These are phyloP conservation scores for Galleria mellonella DNA, from an alignment of 1,140 invertebrate species.

Conservation along the genomic window DNA sequence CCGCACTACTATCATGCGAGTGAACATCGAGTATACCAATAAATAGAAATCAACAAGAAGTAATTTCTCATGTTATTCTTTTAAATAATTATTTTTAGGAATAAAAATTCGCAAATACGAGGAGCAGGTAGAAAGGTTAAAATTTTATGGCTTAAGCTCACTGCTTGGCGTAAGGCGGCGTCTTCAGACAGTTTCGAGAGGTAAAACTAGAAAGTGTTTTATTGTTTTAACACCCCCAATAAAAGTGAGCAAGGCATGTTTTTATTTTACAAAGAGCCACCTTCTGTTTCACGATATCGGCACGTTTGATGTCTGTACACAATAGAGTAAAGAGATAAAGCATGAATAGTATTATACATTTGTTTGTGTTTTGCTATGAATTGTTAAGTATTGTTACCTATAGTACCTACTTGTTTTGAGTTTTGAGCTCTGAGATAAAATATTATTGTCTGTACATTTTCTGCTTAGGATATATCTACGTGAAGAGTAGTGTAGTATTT, in stretches of 20 bases:
- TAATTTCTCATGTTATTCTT: too few relatives aligned
- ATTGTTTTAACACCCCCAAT: conserved; percentile 45
- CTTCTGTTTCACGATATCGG: conserved; percentile 29
- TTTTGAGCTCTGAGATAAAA: too few relatives aligned
- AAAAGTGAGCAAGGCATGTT: conserved; percentile 33
- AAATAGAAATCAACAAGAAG: too few relatives aligned
- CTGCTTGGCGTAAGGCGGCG: conserved; percentile 22
- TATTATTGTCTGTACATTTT: too few relatives aligned
- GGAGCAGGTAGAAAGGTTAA: conserved; percentile 23
- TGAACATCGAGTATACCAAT: too few relatives aligned
- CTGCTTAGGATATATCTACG: too few relatives aligned
- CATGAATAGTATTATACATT: not conserved
- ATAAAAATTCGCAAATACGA: too few relatives aligned
- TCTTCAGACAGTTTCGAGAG: too few relatives aligned
- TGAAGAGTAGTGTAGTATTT: too few relatives aligned
- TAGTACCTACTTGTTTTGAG: too few relatives aligned
- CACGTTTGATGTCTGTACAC: conserved; percentile 13
- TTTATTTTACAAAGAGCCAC: conserved; percentile 35
- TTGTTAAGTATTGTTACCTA: not conserved
- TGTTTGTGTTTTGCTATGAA: not conserved
- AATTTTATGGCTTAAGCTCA: not conserved
- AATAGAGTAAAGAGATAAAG: conserved; percentile 8
- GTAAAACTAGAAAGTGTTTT: conserved; percentile 27
- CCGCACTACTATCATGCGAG: too few relatives aligned
- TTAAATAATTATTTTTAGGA: too few relatives aligned